Conservation (phyloP, 2,113 vertebrate genomes). For the Alethe diademata region DNA sequence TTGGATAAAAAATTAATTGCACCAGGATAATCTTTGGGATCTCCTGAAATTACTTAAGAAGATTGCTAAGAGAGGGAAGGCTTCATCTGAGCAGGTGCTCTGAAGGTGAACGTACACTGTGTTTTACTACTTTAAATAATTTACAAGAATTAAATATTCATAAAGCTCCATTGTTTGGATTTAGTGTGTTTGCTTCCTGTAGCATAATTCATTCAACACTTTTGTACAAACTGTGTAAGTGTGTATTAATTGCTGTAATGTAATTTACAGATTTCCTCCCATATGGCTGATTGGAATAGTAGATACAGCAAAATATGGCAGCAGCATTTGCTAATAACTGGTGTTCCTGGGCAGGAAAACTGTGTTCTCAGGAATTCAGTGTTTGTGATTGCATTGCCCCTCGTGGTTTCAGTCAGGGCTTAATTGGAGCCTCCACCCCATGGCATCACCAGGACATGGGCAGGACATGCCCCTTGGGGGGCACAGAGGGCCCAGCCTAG, state of each 20-base stretch:
- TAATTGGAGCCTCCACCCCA: fast-evolving
- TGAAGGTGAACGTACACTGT: conserved; percentile 15
- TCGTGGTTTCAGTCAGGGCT: background rate
- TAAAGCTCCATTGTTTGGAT: conserved; percentile 50
- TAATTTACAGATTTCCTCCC: conserved; percentile 19
- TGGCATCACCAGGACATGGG: fast-evolving
- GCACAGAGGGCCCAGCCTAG: background rate
- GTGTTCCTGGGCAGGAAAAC: background rate
- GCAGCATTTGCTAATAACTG: background rate
- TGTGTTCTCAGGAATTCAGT: background rate
- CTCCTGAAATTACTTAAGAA: background rate
- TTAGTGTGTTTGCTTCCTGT: conserved; percentile 33
- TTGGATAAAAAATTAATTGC: conserved; percentile 37
- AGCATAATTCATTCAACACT: conserved; percentile 48
- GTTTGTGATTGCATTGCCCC: background rate
- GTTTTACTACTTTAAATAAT: conserved; percentile 34
- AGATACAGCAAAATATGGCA: background rate
- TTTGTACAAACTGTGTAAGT: conserved; percentile 15
- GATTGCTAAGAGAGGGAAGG: background rate
- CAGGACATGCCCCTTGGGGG: background rate
- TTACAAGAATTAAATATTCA: conserved; percentile 52
- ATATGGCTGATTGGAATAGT: background rate
- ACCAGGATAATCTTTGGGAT: background rate
- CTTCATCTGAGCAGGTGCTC: conserved; percentile 38
- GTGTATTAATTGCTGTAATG: conserved; percentile 35